phyloP scores from a whole-genome alignment of 2,888 invertebrate species.

The Oxyteleia sp. region DNA sequence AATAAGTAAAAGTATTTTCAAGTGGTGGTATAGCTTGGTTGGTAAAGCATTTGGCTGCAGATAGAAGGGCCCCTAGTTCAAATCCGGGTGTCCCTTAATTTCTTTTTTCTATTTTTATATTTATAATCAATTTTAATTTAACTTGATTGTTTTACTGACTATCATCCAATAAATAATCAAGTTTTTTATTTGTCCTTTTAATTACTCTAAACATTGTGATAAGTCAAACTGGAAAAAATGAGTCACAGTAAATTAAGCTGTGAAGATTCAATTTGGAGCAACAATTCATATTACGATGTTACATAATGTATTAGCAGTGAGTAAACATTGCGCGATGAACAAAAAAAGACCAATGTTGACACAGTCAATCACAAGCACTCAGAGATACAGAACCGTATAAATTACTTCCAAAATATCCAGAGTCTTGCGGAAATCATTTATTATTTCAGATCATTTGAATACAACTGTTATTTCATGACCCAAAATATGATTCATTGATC shows the following conservation, averaged over 20 bases:
- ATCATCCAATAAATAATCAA: no score
- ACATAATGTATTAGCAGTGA: conserved; percentile 8
- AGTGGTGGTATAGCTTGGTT: no score
- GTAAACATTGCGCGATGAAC: conserved; percentile 8
- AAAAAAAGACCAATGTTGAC: conserved; percentile 34
- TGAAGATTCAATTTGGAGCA: background rate
- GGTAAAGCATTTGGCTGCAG: conserved; percentile 93
- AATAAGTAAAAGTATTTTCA: no score
- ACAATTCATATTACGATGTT: conserved; percentile 11
- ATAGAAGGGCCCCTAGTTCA: conserved; percentile 93
- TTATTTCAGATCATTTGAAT: conserved; percentile 26
- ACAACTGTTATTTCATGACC: conserved; percentile 28
- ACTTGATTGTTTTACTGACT: no score
- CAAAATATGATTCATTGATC: no score
- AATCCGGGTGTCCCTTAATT: conserved; percentile 91
- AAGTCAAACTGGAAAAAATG: no score
- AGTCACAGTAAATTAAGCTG: no score
- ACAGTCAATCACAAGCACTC: conserved; percentile 9
- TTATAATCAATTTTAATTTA: background rate
- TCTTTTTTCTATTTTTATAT: conserved; percentile 10
- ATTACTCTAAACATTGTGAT: background rate
- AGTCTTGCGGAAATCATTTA: conserved; percentile 22
- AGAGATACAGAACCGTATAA: conserved; percentile 15
- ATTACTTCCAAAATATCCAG: conserved; percentile 11
- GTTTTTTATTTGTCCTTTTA: no score